Evolutionary conservation across 2,888 invertebrate genomes (phyloP).

Genomic region (Archips xylosteana): DNA sequence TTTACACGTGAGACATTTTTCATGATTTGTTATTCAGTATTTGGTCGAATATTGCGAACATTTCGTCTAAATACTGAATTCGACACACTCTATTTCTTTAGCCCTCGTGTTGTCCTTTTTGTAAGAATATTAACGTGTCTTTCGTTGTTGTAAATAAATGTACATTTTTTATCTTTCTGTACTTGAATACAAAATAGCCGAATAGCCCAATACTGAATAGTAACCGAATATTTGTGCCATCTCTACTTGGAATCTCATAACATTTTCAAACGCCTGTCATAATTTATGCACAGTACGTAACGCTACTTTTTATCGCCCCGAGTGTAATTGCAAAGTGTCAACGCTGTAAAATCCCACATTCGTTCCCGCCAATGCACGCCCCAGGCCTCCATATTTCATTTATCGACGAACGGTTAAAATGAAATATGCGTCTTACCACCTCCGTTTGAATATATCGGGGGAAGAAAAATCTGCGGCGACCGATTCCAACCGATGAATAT

Average conservation of each 20-base stretch:
- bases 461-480: constrained; percentile 53
- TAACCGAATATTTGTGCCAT: no score
- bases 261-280: not conserved
- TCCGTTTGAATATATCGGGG: constrained; percentile 63
- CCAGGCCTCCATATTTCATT: constrained; percentile 63
- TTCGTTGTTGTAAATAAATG: no score
- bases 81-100: no score
- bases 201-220: no score
- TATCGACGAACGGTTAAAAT: constrained; percentile 73
- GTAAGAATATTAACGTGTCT: no score
- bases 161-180: no score
- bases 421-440: constrained; percentile 68
- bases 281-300: constrained; percentile 2
- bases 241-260: not conserved
- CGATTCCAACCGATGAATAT: constrained; percentile 50
- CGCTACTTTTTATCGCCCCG: not conserved
- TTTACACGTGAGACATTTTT: no score
- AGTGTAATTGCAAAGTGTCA: constrained; percentile 43
- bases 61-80: no score
- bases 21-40: no score
- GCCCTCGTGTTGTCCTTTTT: no score
- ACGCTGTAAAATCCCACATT: constrained; percentile 44
- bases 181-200: no score
- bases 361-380: constrained; percentile 47
- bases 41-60: no score